A percentile compares a stretch with the other conserved stretches of the same genome.
phyloP scores from a whole-genome alignment of 2,113 vertebrate genomes.

The Hyla sarda region DNA sequence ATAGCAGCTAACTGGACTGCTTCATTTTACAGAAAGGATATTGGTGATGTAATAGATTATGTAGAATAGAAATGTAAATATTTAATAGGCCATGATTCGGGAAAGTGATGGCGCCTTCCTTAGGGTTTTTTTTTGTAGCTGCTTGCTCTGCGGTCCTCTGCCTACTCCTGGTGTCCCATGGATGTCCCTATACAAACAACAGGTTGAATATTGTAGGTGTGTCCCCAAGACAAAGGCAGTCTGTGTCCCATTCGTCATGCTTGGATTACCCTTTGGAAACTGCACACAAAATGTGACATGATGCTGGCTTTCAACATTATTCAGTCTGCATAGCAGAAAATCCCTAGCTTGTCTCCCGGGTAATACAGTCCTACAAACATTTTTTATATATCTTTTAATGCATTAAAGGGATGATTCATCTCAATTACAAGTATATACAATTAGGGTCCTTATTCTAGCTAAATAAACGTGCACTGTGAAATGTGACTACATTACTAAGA shows the following conservation, averaged over 20 bases:
- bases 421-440: neutral
- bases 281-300: conserved; percentile 84
- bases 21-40: neutral
- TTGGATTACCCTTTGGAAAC: conserved; percentile 86
- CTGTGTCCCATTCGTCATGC: conserved; percentile 99
- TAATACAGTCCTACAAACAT: conserved; percentile 70
- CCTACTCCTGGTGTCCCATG: conserved; percentile 78
- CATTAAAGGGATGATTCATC: neutral
- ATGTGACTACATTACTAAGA: neutral
- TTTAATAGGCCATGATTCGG: conserved; percentile 18
- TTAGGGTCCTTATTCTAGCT: neutral
- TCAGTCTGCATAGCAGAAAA: conserved; percentile 93
- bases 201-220: conserved; percentile 99
- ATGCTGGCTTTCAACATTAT: conserved; percentile 85
- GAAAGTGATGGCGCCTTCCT: conserved; percentile 74
- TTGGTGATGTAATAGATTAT: neutral
- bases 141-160: conserved; percentile 64
- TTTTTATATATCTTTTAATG: conserved; percentile 14
- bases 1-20: neutral
- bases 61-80: neutral
- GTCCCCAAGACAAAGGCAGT: conserved; percentile 92
- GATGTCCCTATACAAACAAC: conserved; percentile 94
- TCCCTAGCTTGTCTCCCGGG: conserved; percentile 86
- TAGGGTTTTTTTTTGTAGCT: conserved; percentile 60
- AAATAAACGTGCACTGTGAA: neutral